phyloP scores from a whole-genome alignment of 2,797 vertebrate genomes.

The Benthosema pterotum region DNA sequence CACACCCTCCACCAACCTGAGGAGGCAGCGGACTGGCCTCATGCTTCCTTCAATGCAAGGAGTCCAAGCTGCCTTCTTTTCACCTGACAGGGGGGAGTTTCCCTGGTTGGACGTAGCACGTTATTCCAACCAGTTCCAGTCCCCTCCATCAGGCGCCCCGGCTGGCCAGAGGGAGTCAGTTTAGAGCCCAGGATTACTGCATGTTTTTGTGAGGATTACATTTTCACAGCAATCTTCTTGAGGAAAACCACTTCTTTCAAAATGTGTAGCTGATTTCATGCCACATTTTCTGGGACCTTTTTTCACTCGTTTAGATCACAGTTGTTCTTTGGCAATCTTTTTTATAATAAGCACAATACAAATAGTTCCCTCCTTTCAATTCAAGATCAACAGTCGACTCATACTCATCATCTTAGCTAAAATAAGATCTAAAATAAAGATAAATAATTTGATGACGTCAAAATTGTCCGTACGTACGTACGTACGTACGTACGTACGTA shows the following conservation, averaged over 20 bases:
- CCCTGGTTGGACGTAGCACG: too few species aligned
- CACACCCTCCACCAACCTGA: too few species aligned
- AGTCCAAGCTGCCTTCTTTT: too few species aligned
- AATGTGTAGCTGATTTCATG: conserved; percentile 7
- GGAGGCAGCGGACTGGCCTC: too few species aligned
- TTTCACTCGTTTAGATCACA: conserved; percentile 36
- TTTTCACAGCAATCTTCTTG: conserved; percentile 2
- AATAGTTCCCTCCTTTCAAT: conserved; percentile 40
- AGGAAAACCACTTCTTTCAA: neutral
- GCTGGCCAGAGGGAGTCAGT: too few species aligned
- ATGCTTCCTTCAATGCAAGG: too few species aligned
- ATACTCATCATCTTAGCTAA: conserved; percentile 21
- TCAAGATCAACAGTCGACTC: conserved; percentile 25
- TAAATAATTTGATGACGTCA: conserved; percentile 9
- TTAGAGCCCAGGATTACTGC: too few species aligned
- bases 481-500: neutral
- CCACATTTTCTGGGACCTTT: conserved; percentile 29
- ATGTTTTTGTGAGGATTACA: too few species aligned
- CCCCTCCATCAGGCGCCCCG: too few species aligned
- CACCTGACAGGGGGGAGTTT: too few species aligned
- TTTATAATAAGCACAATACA: conserved; percentile 41
- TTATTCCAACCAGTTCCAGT: too few species aligned
- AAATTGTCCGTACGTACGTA: neutral
- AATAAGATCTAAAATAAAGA: neutral
- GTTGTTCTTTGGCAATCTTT: conserved; percentile 69